Percentiles rank a stretch among this genome's conserved stretches.
These are phyloP conservation scores for Mycalesis mineus DNA, from an alignment of 2,888 invertebrate genomes.

Conservation along the genomic window DNA sequence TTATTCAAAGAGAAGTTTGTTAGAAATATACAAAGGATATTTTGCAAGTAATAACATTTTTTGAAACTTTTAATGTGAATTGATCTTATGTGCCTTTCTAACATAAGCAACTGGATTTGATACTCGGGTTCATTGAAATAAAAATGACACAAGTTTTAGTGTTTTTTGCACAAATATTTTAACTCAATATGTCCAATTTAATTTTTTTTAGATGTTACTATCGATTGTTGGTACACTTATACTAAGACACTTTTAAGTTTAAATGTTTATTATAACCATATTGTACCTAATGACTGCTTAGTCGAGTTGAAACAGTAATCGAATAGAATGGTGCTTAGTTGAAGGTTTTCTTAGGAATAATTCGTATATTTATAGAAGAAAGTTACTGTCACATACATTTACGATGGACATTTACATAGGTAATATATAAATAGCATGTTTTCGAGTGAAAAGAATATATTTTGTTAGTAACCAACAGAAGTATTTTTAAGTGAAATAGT, in stretches of 20 bases:
- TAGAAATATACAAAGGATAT: conserved; percentile 13
- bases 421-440: conserved; percentile 23
- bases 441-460: conserved; percentile 37
- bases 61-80: conserved; percentile 59
- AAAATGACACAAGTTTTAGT: conserved; percentile 31
- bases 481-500: conserved; percentile 45
- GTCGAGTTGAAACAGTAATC: conserved; percentile 70
- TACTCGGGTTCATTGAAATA: conserved; percentile 33
- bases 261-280: conserved; percentile 58
- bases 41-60: conserved; percentile 26
- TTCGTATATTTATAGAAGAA: conserved; percentile 58
- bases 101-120: conserved; percentile 71
- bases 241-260: conserved; percentile 66
- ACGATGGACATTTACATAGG: conserved; percentile 32
- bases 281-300: conserved; percentile 65
- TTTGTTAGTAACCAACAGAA: conserved; percentile 47
- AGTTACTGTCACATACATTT: conserved; percentile 50
- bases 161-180: conserved; percentile 71
- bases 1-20: not conserved
- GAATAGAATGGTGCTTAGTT: conserved; percentile 78
- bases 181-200: conserved; percentile 57
- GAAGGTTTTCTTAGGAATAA: conserved; percentile 63
- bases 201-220: conserved; percentile 44
- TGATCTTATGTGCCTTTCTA: conserved; percentile 74
- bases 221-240: conserved; percentile 49